Percentiles rank a stretch among this genome's conserved stretches.
Evolutionary conservation across 2,797 vertebrate genomes (phyloP).

Genomic region (Brotula barbata): DNA sequence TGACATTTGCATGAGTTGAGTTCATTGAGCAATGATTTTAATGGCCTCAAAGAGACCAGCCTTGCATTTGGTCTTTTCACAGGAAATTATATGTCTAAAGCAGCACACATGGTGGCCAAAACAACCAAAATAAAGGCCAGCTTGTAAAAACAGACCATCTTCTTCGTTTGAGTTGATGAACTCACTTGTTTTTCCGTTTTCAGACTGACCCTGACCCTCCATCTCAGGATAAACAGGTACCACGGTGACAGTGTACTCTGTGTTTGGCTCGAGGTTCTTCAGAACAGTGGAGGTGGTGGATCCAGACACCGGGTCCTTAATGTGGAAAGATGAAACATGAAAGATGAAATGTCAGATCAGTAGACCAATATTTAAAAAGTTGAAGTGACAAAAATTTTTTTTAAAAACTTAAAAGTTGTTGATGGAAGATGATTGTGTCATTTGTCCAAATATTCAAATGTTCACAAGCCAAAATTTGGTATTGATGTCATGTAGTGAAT

Average conservation of each 20-base stretch:
- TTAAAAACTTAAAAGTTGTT: no score
- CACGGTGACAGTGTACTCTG: conserved; percentile 86
- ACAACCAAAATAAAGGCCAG: not conserved
- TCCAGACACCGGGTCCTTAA: conserved; percentile 87
- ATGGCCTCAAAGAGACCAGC: no score
- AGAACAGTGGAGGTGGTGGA: conserved; percentile 86
- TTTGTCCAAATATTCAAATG: no score
- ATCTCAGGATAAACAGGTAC: conserved; percentile 91
- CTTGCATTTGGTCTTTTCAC: no score
- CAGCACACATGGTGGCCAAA: not conserved
- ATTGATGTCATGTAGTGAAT: no score
- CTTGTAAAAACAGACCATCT: no score
- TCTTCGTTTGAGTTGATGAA: conserved; percentile 21
- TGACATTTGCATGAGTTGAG: no score
- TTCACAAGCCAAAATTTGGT: no score
- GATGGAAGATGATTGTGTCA: no score
- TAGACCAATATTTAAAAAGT: not conserved
- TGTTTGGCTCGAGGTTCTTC: conserved; percentile 86
- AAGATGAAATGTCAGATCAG: conserved; percentile 11
- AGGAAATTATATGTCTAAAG: no score
- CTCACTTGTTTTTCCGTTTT: conserved; percentile 92
- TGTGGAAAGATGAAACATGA: conserved; percentile 17
- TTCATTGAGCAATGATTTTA: no score
- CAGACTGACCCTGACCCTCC: conserved; percentile 85
- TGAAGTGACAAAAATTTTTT: no score